Evolutionary conservation across 1,140 invertebrate genomes (phyloP).

Genomic region (Aethina tumida): DNA sequence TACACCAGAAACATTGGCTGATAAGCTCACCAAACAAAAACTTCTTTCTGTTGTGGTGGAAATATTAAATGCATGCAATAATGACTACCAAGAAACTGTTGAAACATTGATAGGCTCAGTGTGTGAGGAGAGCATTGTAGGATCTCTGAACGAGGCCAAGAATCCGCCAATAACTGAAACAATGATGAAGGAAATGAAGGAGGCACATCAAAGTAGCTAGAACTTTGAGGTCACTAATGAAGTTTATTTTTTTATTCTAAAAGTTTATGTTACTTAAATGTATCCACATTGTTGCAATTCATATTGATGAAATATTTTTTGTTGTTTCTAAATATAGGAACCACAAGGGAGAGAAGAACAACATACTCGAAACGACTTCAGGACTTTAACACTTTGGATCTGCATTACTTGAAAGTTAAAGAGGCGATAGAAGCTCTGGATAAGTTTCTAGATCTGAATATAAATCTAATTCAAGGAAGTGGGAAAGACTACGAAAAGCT

Average conservation of each 20-base stretch:
- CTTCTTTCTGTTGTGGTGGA: conserved; percentile 58
- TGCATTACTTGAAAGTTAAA: conserved; percentile 61
- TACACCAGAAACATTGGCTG: conserved; percentile 47
- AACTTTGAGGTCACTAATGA: conserved; percentile 13
- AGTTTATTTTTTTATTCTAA: not conserved
- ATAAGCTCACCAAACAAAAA: conserved; percentile 51
- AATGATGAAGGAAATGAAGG: conserved; percentile 25
- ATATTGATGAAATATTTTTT: too few relatives aligned
- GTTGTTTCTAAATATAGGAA: too few relatives aligned
- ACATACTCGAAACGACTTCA: conserved; percentile 24
- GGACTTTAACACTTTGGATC: conserved; percentile 48
- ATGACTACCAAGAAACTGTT: conserved; percentile 47
- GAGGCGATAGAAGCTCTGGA: conserved; percentile 62
- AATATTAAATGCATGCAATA: conserved; percentile 53
- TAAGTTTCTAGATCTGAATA: conserved; percentile 57
- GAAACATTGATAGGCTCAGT: conserved; percentile 35
- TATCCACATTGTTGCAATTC: too few relatives aligned
- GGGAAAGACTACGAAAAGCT: conserved; percentile 34
- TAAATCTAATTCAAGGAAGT: conserved; percentile 39
- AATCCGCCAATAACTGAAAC: conserved; percentile 23
- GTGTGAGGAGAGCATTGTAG: conserved; percentile 5
- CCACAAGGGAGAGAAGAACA: too few relatives aligned
- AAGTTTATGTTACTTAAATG: too few relatives aligned
- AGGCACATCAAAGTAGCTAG: conserved; percentile 18
- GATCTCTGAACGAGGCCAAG: conserved; percentile 10